Evolutionary conservation across 2,888 invertebrate species (phyloP), one percentile per base, ranked within the genome.

Genomic region (Cylindroiulus punctatus): DNA sequence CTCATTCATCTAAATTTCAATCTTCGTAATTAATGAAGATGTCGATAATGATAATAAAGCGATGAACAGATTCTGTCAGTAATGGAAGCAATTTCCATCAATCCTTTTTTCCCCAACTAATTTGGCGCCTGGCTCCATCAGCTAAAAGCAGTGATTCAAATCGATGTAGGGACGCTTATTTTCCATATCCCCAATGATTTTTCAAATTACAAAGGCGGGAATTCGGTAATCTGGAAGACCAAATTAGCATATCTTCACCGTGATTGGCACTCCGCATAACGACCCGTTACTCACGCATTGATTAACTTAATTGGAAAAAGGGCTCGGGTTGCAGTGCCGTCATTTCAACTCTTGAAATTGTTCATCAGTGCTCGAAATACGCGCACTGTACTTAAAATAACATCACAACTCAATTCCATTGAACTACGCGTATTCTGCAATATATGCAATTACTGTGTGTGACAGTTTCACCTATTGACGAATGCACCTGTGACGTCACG

Each of bases 41-140:
- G 52, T n/a, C n/a, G 52, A 57, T 57, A 57, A 57, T 57, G 52
- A n/a, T 57, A 57, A 57, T n/a, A 57, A n/a, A 57, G 19, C n/a
- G 44, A 44, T 44, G 14, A 44, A 44, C 44, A 17, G 44, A 44
- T 57, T 57, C n/a, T 57, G 19, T 17, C 52, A 57, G 12, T 57
- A 57, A 8, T 57, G 52, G n/a, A n/a, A 57, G 52, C 52, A 57
- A 3, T 57, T 57, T 57, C 52, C 52, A 57, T 57, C n/a, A 57
- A 57, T 57, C 36, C n/a, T n/a, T 57, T 57, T 57, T n/a, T 17
- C 17, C 52, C 19, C 12, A 7, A n/a, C 52, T 57, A 57, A 57
- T 57, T 57, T n/a, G 52, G 52, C 52, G n/a, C 52, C 52, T n/a
- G 19, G 52, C n/a, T 57, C n/a, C 52, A n/a, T 57, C 52, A 57